Conservation (phyloP, 1,140 invertebrate species). For the Heliconius hewitsoni region DNA sequence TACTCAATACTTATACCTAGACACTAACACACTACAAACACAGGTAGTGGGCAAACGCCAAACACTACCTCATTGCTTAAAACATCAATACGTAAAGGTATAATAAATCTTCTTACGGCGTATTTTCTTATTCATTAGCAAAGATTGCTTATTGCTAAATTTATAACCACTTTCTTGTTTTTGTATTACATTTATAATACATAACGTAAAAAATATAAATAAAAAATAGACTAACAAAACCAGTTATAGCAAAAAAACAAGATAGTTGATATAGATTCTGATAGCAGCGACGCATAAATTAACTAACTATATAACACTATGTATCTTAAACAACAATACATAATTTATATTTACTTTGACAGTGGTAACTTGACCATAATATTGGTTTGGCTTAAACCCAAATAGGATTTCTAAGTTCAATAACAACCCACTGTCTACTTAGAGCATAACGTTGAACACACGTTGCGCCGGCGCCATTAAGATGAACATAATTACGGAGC, state of each 20-base stretch:
- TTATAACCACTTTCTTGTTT: conserved; percentile 1
- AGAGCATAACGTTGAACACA: conserved; percentile 22
- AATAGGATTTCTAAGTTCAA: not conserved
- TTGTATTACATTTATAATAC: not conserved
- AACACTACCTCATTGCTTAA: conserved; percentile 36
- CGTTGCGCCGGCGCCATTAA: conserved; percentile 51
- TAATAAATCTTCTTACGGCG: conserved; percentile 6
- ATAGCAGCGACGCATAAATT: not conserved
- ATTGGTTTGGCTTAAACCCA: not conserved
- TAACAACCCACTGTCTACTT: conserved; percentile 17
- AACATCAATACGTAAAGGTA: conserved; percentile 11
- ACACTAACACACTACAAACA: conserved; percentile 54
- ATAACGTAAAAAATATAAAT: not conserved
- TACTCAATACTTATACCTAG: conserved; percentile 40
- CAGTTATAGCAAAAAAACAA: not conserved
- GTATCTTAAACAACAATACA: not conserved
- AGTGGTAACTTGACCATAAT: not conserved
- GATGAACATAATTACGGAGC: conserved; percentile 59
- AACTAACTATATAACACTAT: not conserved
- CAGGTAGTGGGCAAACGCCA: conserved; percentile 49
- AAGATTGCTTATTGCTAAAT: not conserved
- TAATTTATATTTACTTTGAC: not conserved
- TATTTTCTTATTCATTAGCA: conserved; percentile 1
- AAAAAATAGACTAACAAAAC: not conserved
- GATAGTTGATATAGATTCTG: not conserved